Evolutionary conservation across 2,888 invertebrate genomes (phyloP).

Genomic region (Lysandra coridon): DNA sequence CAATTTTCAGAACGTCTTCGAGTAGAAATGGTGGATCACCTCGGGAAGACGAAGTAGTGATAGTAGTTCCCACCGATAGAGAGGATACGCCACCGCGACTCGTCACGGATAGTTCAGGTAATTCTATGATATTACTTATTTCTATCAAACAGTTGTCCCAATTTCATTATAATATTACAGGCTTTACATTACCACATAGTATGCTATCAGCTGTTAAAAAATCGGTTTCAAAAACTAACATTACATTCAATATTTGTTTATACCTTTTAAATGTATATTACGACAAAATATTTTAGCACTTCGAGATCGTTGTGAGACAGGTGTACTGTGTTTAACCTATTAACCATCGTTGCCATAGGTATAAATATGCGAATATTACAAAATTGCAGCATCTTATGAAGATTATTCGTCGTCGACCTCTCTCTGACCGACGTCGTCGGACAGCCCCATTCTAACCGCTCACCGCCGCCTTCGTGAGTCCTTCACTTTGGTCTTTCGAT

Average conservation of each 20-base stretch:
- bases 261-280: background rate
- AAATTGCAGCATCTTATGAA: constrained; percentile 86
- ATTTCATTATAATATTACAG: background rate
- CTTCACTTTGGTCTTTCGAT: constrained; percentile 69
- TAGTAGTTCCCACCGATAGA: constrained; percentile 69
- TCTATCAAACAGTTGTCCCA: background rate
- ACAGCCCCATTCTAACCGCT: constrained; percentile 72
- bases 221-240: background rate
- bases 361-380: constrained; percentile 79
- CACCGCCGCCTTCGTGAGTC: constrained; percentile 76
- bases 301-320: background rate
- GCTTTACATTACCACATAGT: background rate
- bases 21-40: constrained; percentile 67
- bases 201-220: background rate
- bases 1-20: constrained; percentile 63
- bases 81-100: constrained; percentile 80
- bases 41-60: constrained; percentile 72
- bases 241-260: background rate
- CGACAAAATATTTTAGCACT: background rate
- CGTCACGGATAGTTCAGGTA: constrained; percentile 84
- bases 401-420: constrained; percentile 87
- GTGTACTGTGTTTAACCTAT: constrained; percentile 62
- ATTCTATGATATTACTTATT: constrained; percentile 19
- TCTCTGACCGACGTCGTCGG: constrained; percentile 81
- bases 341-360: constrained; percentile 75